phyloP scores from a whole-genome alignment of 2,113 vertebrate species.

The Sinocyclocheilus anshuiensis region DNA sequence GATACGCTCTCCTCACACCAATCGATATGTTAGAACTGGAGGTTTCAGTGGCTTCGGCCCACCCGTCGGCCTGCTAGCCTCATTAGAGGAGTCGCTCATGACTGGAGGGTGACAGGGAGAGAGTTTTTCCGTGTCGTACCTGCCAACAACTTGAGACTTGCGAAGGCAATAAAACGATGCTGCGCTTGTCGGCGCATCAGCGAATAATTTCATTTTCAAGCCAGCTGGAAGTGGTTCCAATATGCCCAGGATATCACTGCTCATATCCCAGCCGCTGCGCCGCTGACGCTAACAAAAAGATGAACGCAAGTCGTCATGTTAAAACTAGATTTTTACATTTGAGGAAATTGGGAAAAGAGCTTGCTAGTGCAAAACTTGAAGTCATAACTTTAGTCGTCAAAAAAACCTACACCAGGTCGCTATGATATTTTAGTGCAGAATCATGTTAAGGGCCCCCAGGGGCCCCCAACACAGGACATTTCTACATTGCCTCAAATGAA shows the following conservation, averaged over 20 bases:
- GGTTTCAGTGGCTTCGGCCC: neutral
- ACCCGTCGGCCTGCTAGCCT: constrained; percentile 7
- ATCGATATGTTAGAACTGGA: constrained; percentile 1
- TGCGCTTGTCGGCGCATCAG: neutral
- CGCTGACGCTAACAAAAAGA: neutral
- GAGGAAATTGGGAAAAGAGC: neutral
- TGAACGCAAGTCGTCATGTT: neutral
- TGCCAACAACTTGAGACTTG: neutral
- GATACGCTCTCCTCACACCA: constrained; percentile 4
- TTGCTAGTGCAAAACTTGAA: neutral
- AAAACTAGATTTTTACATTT: neutral
- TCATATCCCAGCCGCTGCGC: neutral
- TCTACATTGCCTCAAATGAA: neutral
- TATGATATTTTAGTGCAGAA: neutral
- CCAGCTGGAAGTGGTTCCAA: neutral
- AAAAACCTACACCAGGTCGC: neutral
- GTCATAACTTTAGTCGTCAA: neutral
- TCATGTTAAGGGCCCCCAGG: neutral
- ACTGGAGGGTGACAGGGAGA: neutral
- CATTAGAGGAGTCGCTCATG: constrained; percentile 8
- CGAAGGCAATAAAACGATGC: neutral
- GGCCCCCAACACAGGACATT: neutral
- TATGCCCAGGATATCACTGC: neutral
- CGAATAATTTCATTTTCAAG: neutral
- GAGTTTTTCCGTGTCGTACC: neutral